Evolutionary conservation across 2,888 invertebrate species (phyloP).

Genomic region (Acheta domesticus): DNA sequence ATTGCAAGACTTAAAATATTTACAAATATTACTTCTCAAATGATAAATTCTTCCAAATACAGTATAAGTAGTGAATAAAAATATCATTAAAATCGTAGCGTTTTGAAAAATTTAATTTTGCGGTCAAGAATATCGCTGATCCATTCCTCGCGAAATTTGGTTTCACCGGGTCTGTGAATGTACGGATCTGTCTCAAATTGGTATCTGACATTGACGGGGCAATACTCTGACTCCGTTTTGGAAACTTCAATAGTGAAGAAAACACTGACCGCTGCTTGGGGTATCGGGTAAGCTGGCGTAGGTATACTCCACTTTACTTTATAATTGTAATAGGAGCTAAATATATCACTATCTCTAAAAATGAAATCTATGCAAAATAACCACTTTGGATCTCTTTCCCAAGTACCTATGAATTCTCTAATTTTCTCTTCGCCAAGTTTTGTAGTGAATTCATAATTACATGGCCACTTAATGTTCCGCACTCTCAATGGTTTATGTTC

Average conservation of each 20-base stretch:
- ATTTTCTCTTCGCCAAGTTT: not conserved
- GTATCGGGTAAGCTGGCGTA: not conserved
- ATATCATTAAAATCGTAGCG: not conserved
- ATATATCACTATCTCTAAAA: not conserved
- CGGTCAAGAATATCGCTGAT: not conserved
- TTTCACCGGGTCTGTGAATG: not conserved
- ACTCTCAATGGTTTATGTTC: too few species aligned
- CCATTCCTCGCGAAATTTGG: not conserved
- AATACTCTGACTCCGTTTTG: not conserved
- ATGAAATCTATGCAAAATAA: not conserved
- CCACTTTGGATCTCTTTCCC: not conserved
- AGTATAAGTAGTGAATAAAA: too few species aligned
- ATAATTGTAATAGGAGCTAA: not conserved
- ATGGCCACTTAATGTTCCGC: not conserved
- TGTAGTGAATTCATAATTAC: not conserved
- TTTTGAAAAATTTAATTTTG: not conserved
- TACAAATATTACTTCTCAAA: too few species aligned
- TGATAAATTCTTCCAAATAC: too few species aligned
- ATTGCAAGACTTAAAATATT: too few species aligned
- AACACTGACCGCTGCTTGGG: not conserved
- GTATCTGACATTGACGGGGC: not conserved
- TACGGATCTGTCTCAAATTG: not conserved
- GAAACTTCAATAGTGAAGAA: not conserved
- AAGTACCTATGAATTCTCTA: not conserved
- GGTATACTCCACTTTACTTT: not conserved